A percentile compares a stretch with the other conserved stretches of the same genome.
These are phyloP conservation scores for Taurulus bubalis DNA, from an alignment of 2,113 vertebrate species.

Conservation along the genomic window DNA sequence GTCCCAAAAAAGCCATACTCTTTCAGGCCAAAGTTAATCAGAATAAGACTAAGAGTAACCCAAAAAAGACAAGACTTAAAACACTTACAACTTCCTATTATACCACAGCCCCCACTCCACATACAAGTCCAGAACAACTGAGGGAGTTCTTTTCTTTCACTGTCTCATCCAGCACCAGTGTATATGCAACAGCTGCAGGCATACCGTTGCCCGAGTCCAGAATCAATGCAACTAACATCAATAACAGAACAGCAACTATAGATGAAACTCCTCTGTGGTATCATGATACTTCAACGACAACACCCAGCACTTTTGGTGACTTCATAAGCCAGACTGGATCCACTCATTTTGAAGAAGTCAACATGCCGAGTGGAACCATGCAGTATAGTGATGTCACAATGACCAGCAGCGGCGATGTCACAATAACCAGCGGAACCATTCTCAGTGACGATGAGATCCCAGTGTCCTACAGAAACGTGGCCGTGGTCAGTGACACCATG, in stretches of 20 bases:
- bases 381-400: slow-evolving; percentile 40
- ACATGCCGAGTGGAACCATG: slow-evolving; percentile 44
- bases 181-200: slow-evolving; percentile 41
- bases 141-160: slow-evolving; percentile 38
- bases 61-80: slow-evolving; percentile 42
- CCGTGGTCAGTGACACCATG: slow-evolving; percentile 52
- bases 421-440: slow-evolving; percentile 48
- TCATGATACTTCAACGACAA: slow-evolving; percentile 18
- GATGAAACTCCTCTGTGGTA: slow-evolving; percentile 47
- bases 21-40: slow-evolving; percentile 31
- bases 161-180: slow-evolving; percentile 15
- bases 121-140: slow-evolving; percentile 20
- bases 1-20: slow-evolving; percentile 25
- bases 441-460: slow-evolving; percentile 58
- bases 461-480: slow-evolving; percentile 34
- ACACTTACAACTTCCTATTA: slow-evolving; percentile 3
- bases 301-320: slow-evolving; percentile 31
- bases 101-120: slow-evolving; percentile 24
- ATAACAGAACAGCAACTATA: slow-evolving; percentile 24
- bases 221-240: slow-evolving; percentile 43
- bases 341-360: slow-evolving; percentile 33
- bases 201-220: slow-evolving; percentile 23
- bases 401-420: slow-evolving; percentile 46
- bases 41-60: slow-evolving; percentile 32
- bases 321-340: slow-evolving; percentile 20